Evolutionary conservation across 1,140 invertebrate species (phyloP), one percentile per base, ranked within the genome.

Genomic region (Drosophila tropicalis): DNA sequence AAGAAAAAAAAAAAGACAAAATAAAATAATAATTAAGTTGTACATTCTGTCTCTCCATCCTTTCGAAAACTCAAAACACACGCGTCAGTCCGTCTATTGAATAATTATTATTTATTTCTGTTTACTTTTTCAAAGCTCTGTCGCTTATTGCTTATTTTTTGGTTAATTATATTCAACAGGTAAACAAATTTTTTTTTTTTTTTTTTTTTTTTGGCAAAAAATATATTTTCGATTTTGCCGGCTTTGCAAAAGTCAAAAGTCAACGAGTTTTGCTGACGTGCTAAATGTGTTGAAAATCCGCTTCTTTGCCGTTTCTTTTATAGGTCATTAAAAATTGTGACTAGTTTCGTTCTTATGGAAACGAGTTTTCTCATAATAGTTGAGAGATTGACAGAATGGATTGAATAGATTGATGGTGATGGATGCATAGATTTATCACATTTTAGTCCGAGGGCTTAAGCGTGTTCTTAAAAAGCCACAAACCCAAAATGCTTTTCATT

Each of bases 21-120:
- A 29, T 29, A 5, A 5, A 29, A 29, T 29, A 72, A 80, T 86
- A 87, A 86, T 86, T 86, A 86, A 86, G 83, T 87, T 77, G 79
- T 58, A 36, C 22, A 32, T 56, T 56, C 13, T 29, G 29, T 82
- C 86, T 63, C 6, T 36, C 55, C 29, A 32, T 57, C 55, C 55
- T 57, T 57, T 57, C 29, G 65, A 75, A 29, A 29, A 67, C 72
- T 56, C 39, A 51, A 69, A 69, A 85, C 80, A 79, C 80, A 79
- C 80, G 72, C 80, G 71, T 67, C 70, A 47, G 41, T 60, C 17
- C 32, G 62, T 70, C 64, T 75, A 75, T 84, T 81, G 72, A 81
- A 73, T 67, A 87, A 65, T 66, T 67, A 68, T 41, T 72, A 86
- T 78, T 78, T 58, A 58, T 39, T 39, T 57, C 34, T 36, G 32